Base-by-base conservation (phyloP, 2,797 vertebrate species). In the Coracias cyanogaster region DNA sequence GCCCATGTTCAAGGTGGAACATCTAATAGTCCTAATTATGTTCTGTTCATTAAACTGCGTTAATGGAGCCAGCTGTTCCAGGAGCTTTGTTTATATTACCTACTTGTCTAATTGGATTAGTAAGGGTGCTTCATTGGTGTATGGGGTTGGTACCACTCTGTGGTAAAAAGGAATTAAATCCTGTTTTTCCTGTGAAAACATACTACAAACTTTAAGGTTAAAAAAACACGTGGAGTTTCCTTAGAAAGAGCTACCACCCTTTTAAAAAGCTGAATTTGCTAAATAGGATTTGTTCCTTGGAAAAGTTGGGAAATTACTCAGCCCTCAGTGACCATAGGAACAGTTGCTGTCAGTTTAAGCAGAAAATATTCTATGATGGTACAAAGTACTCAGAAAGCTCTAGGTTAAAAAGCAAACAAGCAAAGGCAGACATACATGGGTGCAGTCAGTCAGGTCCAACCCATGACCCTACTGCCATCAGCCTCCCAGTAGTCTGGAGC, bases 91-190 rank as follows among this genome's bases (percentile, higher is more conserved):
- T 96, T 96, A 69, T 78, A n/a, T 96, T 83, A 35, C 86, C 49
- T 93, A n/a, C 71, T 91, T 86, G 74, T 39, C 82, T 96, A 86
- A 94, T 76, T 93, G 91, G 60, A 61, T 92, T 88, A 61, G 20
- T 65, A 60, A 18, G 69, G 82, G 49, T 89, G 31, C 71, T 87
- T 92, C 57, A 33, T 41, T 89, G 76, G 41, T 52, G 13, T 70
- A 45, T 48, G 33, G 54, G 55, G 82, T 90, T 41, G 35, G 58
- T 85, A 88, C 74, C 33, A 43, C 37, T 89, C 55, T 80, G 45
- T 71, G 57, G 48, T 62, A 74, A 88, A 89, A 72, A 10, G 7
- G 46, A 86, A 67, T 21, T 28, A 37, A 86, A 72, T 66, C 17
- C 21, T 69, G 7, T 51, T 89, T 87, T 86, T 67, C 65, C 54